These are phyloP conservation scores for Drosophila murphyi DNA, from an alignment of 1,140 invertebrate genomes.

Conservation along the genomic window DNA sequence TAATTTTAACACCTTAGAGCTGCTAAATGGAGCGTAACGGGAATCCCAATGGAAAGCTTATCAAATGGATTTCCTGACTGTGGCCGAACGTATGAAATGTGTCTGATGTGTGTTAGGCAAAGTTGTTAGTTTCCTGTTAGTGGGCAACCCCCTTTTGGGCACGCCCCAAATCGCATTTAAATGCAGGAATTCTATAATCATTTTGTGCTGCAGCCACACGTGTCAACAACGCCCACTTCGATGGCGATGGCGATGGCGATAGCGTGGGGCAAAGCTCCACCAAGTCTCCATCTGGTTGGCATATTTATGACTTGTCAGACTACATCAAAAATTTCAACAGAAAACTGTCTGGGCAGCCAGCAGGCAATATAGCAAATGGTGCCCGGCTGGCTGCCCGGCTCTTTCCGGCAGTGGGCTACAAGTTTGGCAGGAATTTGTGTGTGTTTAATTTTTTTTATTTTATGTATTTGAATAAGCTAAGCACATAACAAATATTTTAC, in stretches of 20 bases:
- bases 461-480: constrained; percentile 63
- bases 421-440: constrained; percentile 76
- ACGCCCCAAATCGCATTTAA: constrained; percentile 36
- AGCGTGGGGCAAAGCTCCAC: constrained; percentile 11
- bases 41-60: constrained; percentile 44
- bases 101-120: constrained; percentile 11
- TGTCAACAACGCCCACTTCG: constrained; percentile 58
- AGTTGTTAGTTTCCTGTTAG: constrained; percentile 14
- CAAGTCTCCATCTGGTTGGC: constrained; percentile 35
- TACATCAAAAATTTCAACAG: constrained; percentile 30
- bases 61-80: constrained; percentile 30
- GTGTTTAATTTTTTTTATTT: constrained; percentile 9
- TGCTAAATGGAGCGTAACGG: not conserved
- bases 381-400: constrained; percentile 48
- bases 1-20: constrained; percentile 24
- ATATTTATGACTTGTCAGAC: constrained; percentile 67
- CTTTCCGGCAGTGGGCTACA: constrained; percentile 64
- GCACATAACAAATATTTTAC: constrained; percentile 42
- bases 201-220: constrained; percentile 30
- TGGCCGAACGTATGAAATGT: constrained; percentile 31
- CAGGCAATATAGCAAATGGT: constrained; percentile 36
- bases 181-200: constrained; percentile 58
- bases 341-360: constrained; percentile 54
- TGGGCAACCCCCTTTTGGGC: not conserved
- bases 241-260: not conserved